Conservation (phyloP, 2,888 invertebrate species). For the Hyalella azteca region DNA sequence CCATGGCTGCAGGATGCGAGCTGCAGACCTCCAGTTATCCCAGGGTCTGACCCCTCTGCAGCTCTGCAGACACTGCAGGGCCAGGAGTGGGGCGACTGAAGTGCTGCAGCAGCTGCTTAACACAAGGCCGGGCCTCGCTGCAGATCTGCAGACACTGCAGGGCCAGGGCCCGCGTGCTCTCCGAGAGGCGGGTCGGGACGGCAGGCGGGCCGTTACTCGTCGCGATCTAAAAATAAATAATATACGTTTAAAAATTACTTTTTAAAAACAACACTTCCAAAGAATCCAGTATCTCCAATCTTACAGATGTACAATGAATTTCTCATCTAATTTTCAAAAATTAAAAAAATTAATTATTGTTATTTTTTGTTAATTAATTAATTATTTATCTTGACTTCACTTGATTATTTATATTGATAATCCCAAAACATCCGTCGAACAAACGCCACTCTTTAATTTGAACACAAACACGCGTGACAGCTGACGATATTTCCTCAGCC, state of each 20-base stretch:
- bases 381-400: no score
- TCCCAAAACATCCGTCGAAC: no score
- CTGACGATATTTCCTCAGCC: background rate
- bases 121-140: slow-evolving; percentile 62
- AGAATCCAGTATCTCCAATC: background rate
- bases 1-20: no score
- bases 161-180: slow-evolving; percentile 62
- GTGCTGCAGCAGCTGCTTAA: slow-evolving; percentile 54
- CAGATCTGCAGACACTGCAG: slow-evolving; percentile 64
- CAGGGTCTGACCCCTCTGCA: no score
- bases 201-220: slow-evolving; percentile 64
- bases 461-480: background rate
- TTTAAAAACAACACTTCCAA: background rate
- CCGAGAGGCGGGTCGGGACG: slow-evolving; percentile 63
- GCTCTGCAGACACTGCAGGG: no score
- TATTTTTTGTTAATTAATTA: no score
- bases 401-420: no score
- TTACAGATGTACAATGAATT: background rate
- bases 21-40: no score
- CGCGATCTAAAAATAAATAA: slow-evolving; percentile 62
- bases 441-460: background rate
- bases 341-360: background rate
- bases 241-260: background rate
- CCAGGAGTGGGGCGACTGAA: slow-evolving; percentile 46
- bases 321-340: background rate